Evolutionary conservation across 2,888 invertebrate species (phyloP).

Genomic region (Aleiodes alternator): DNA sequence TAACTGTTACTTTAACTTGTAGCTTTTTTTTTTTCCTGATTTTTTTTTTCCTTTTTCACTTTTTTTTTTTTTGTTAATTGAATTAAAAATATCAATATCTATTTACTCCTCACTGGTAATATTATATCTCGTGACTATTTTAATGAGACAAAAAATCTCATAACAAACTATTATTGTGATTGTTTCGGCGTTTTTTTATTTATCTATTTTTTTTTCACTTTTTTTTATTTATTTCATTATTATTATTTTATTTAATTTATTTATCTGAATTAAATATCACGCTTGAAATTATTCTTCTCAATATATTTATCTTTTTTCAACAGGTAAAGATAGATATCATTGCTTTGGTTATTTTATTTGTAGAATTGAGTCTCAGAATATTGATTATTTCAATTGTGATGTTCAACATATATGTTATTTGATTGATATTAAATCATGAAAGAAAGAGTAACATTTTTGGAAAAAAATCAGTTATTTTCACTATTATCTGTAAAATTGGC

Average conservation of each 20-base stretch:
- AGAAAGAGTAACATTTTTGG: background rate
- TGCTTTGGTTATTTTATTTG: background rate
- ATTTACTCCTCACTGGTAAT: constrained; percentile 16
- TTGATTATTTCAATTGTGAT: constrained; percentile 48
- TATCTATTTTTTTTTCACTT: background rate
- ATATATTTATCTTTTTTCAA: constrained; percentile 13
- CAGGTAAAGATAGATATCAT: constrained; percentile 24
- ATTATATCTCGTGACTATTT: constrained; percentile 16
- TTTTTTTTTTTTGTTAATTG: constrained; percentile 9
- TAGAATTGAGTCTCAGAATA: constrained; percentile 12
- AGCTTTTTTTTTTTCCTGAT: background rate
- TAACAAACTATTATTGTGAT: constrained; percentile 36
- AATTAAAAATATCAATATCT: constrained; percentile 16
- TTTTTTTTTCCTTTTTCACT: too few species aligned
- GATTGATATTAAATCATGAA: constrained; percentile 3
- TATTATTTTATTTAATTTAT: background rate
- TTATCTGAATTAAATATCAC: constrained; percentile 25
- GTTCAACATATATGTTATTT: constrained; percentile 40
- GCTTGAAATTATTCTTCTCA: constrained; percentile 12
- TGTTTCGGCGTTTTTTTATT: constrained; percentile 14
- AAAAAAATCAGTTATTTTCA: constrained; percentile 4
- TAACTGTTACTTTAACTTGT: constrained; percentile 45
- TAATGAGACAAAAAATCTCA: constrained; percentile 21
- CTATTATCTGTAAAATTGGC: constrained; percentile 57
- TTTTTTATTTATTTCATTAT: background rate